Base-by-base conservation (phyloP, 2,113 vertebrate genomes). In the Picathartes gymnocephalus region DNA sequence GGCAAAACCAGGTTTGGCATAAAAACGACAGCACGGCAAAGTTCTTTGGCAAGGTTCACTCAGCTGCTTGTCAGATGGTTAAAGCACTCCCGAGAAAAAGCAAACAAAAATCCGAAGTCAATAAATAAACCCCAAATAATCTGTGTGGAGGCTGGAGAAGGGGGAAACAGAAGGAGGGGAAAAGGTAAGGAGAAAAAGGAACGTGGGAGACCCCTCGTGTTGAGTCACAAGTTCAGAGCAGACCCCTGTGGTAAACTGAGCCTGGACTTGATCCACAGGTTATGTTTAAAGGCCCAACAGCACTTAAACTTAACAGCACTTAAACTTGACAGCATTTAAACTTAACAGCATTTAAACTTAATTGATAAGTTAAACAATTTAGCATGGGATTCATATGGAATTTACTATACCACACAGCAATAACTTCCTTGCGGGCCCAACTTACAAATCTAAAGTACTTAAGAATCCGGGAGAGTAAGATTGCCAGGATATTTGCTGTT, bases 1-100 rank as follows among this genome's bases (percentile, higher is more conserved):
- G 11, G 82, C 31, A 44, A 28, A 51, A 7, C 6, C 45, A 28
- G 39, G 72, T 11, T 78, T 15, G 2, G 54, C 4, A 33, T 39
- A 16, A 61, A 39, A 39, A 39, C 11, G 39, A 39, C 39, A 39
- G 39, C 39, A 39, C 39, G 39, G 39, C 17, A 3, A 7, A 27
- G 64, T 28, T 23, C 0, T 0, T 15, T 37, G 15, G 54, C 18
- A 3, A 9, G 12, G 47, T 39, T 61, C 19, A 4, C 19, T 53
- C 39, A 45, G 2, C 8, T 15, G 3, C 33, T 53, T 11, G 1
- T 53, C 11, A 4, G 28, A 1, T 37, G 62, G 62, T 37, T 60
- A 15, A 45, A 53, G n/a, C 54, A 4, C 39, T 45, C 28, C 28
- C 2, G 33, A 61, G 44, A 8, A 42, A 14, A n/a, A 39, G 28